These are phyloP conservation scores for Himantopus leucocephalus DNA, from an alignment of 2,113 vertebrate genomes.

Conservation along the genomic window DNA sequence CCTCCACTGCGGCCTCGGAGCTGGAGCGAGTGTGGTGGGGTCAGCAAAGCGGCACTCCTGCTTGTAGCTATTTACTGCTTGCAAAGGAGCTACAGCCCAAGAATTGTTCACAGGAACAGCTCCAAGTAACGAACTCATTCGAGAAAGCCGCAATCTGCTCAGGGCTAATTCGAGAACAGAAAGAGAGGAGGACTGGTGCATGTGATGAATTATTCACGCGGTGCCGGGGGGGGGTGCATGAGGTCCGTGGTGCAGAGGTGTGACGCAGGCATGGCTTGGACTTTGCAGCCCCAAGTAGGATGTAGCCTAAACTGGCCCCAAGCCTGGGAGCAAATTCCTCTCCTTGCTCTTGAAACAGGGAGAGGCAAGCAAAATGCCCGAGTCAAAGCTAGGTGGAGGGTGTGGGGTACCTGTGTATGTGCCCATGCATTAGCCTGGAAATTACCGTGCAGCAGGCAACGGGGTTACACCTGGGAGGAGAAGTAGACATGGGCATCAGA, in stretches of 20 bases:
- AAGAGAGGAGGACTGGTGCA: background rate
- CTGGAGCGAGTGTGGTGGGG: background rate
- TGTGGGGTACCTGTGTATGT: accelerated
- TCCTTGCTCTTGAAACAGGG: background rate
- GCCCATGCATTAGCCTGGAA: background rate
- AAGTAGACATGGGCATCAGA: background rate
- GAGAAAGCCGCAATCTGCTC: constrained; percentile 13
- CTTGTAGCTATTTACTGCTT: background rate
- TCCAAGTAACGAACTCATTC: background rate
- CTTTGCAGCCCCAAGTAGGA: background rate
- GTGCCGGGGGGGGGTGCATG: background rate
- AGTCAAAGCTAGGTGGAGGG: background rate
- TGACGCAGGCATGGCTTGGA: background rate
- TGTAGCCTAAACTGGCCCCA: background rate
- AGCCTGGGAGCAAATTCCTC: background rate
- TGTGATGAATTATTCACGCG: background rate
- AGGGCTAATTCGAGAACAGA: background rate
- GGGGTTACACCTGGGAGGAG: background rate
- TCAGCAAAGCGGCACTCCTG: accelerated
- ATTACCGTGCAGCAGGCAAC: background rate
- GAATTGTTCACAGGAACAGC: background rate
- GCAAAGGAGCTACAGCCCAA: background rate
- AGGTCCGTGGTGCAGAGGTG: background rate
- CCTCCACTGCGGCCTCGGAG: background rate
- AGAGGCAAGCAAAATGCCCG: background rate